A percentile compares a stretch with the other conserved stretches of the same genome.
Conservation (phyloP, 2,888 invertebrate species). For the Lucinisca nassula region DNA sequence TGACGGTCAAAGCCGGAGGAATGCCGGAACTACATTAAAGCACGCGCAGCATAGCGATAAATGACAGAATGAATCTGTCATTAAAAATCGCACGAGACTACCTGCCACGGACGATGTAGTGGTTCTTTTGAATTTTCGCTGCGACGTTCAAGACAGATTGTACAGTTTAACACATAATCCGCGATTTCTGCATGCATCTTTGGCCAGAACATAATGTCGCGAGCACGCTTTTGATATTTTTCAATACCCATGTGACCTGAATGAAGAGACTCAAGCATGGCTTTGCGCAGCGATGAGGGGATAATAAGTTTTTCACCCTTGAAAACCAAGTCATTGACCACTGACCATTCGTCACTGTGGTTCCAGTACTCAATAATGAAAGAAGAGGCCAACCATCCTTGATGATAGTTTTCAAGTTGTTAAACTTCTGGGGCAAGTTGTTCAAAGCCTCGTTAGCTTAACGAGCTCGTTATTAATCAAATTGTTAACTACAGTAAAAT, state of each 20-base stretch:
- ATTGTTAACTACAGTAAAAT: too few relatives aligned
- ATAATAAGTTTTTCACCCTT: constrained; percentile 41
- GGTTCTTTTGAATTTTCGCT: constrained; percentile 65
- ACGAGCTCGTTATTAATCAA: too few relatives aligned
- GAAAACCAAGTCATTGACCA: not conserved
- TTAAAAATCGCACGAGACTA: constrained; percentile 58
- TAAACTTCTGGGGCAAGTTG: too few relatives aligned
- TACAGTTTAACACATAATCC: constrained; percentile 51
- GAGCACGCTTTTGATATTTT: constrained; percentile 54
- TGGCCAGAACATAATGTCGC: constrained; percentile 69
- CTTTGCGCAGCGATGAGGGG: constrained; percentile 30
- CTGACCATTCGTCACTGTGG: constrained; percentile 27
- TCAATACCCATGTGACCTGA: constrained; percentile 67
- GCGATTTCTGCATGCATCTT: constrained; percentile 56
- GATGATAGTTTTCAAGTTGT: constrained; percentile 5
- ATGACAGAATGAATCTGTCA: too few relatives aligned
- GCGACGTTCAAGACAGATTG: constrained; percentile 38
- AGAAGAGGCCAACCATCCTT: constrained; percentile 15
- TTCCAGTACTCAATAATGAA: constrained; percentile 39
- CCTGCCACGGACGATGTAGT: constrained; percentile 57
- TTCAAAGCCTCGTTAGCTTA: too few relatives aligned
- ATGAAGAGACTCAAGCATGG: constrained; percentile 63
- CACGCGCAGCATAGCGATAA: too few relatives aligned
- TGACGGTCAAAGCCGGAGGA: too few relatives aligned
- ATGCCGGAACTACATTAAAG: too few relatives aligned